phyloP scores from a whole-genome alignment of 2,888 invertebrate genomes.

The Folsomia candida region DNA sequence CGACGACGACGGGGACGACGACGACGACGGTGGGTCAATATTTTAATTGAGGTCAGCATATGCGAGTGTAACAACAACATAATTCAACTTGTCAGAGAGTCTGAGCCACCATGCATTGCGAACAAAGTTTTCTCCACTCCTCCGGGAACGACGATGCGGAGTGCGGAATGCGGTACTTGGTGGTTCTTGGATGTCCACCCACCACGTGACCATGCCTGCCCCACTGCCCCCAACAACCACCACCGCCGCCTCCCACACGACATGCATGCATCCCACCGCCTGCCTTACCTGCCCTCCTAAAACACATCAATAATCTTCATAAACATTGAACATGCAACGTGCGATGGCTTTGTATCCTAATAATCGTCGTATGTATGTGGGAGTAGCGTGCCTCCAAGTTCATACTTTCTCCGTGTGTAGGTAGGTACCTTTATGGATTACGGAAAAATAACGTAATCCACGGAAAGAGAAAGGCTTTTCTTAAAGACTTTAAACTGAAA shows the following conservation, averaged over 20 bases:
- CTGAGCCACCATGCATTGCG: background rate
- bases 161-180: slow-evolving; percentile 1
- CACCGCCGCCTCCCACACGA: background rate
- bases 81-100: slow-evolving; percentile 1
- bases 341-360: background rate
- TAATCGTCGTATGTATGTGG: background rate
- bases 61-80: background rate
- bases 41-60: slow-evolving; percentile 3
- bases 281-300: background rate
- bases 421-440: background rate
- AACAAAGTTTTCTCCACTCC: slow-evolving; percentile 2
- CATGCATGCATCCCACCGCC: background rate
- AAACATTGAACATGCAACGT: background rate
- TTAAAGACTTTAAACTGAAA: background rate
- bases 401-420: too few species aligned
- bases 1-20: too few species aligned
- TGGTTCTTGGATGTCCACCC: background rate
- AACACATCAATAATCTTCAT: slow-evolving; percentile 4
- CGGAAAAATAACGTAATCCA: background rate
- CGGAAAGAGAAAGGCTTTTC: background rate
- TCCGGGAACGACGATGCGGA: background rate
- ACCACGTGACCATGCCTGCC: background rate
- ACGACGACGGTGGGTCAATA: background rate
- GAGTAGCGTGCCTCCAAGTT: background rate
- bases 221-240: background rate